Conservation (phyloP, 1,140 invertebrate genomes). For the Drosophila bifasciata region DNA sequence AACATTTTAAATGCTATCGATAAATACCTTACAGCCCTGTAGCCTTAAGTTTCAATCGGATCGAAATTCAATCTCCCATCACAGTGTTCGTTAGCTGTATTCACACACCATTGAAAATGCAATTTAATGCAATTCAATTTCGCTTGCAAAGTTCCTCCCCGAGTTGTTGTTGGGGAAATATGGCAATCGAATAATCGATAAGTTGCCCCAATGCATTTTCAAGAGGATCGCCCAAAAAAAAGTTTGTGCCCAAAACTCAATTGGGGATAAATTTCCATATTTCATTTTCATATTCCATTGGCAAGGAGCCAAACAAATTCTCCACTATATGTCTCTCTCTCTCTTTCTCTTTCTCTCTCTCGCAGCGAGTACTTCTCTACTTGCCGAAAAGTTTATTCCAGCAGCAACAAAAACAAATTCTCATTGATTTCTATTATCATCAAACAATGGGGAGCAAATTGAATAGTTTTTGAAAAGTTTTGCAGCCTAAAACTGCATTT, state of each 20-base stretch:
- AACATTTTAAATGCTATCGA: too few relatives aligned
- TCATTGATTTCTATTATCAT: conserved; percentile 57
- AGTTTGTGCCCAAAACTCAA: conserved; percentile 8
- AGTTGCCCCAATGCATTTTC: neutral
- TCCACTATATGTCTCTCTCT: too few relatives aligned
- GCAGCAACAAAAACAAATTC: conserved; percentile 10
- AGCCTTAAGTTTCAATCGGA: too few relatives aligned
- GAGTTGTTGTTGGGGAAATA: too few relatives aligned
- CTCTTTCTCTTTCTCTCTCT: conserved; percentile 17
- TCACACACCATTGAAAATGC: too few relatives aligned
- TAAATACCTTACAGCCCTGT: too few relatives aligned
- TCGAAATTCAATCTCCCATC: too few relatives aligned
- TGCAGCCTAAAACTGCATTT: conserved; percentile 20
- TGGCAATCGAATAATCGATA: conserved; percentile 25
- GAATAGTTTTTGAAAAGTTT: conserved; percentile 49
- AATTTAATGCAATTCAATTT: too few relatives aligned
- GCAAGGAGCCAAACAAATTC: conserved; percentile 30
- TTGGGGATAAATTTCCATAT: conserved; percentile 9
- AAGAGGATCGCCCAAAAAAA: neutral
- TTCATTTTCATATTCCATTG: conserved; percentile 27
- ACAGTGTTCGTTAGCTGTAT: too few relatives aligned
- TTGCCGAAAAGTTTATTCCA: too few relatives aligned
- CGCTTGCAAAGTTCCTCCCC: too few relatives aligned
- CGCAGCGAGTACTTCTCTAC: neutral
- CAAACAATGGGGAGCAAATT: conserved; percentile 67